These are phyloP conservation scores for Sebastes minor DNA, from an alignment of 2,797 vertebrate species.

Conservation along the genomic window DNA sequence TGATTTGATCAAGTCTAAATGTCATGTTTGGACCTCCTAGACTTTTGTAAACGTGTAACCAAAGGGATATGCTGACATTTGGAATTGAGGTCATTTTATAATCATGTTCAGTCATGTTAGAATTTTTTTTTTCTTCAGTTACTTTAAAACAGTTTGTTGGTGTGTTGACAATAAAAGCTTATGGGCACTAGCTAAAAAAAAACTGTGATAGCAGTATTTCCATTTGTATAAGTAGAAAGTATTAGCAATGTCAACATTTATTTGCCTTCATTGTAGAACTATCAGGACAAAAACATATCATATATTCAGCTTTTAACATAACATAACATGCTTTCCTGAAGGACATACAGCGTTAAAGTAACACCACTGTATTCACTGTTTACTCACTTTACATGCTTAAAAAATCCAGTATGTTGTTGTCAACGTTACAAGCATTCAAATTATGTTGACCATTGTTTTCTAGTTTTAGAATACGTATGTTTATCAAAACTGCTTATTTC, in stretches of 20 bases:
- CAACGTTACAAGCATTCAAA: background rate
- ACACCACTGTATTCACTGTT: background rate
- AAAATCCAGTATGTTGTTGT: background rate
- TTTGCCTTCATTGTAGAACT: background rate
- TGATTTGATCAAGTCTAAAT: conserved; percentile 34
- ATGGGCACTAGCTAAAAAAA: background rate
- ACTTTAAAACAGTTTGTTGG: background rate
- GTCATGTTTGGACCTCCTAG: background rate
- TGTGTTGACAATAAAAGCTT: background rate
- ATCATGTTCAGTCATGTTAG: background rate
- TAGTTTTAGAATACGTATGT: background rate
- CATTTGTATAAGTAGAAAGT: background rate
- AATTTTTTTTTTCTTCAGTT: background rate
- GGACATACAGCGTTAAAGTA: background rate
- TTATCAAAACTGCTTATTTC: background rate
- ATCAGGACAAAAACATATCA: background rate
- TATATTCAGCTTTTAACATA: background rate
- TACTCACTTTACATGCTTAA: background rate
- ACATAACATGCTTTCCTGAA: background rate
- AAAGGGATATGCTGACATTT: conserved; percentile 3
- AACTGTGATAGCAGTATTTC: background rate
- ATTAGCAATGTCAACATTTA: background rate
- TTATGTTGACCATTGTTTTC: background rate
- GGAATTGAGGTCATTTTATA: background rate
- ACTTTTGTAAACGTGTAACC: conserved; percentile 6